Percentiles rank a stretch among this genome's conserved stretches.
Evolutionary conservation across 1,140 invertebrate species (phyloP).

Genomic region (Drosophila elegans): DNA sequence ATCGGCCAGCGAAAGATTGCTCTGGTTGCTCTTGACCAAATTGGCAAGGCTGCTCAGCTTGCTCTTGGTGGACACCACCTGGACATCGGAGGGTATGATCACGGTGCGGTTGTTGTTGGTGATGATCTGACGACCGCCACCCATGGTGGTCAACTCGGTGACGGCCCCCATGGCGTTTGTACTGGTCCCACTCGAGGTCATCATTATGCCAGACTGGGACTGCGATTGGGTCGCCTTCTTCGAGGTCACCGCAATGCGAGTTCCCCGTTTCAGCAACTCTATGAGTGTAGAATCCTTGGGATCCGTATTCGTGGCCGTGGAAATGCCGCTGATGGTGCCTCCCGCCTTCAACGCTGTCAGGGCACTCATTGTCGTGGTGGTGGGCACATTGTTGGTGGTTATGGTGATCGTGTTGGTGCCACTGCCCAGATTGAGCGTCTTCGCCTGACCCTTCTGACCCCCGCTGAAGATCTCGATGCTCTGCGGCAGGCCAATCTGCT

Average conservation of each 20-base stretch:
- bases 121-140: constrained; percentile 69
- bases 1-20: constrained; percentile 63
- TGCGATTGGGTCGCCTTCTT: constrained; percentile 62
- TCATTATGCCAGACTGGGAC: constrained; percentile 42
- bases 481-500: constrained; percentile 78
- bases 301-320: constrained; percentile 61
- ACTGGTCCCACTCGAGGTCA: constrained; percentile 31
- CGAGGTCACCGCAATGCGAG: constrained; percentile 89
- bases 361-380: constrained; percentile 72
- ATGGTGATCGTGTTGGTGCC: constrained; percentile 75
- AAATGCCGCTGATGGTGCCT: constrained; percentile 41
- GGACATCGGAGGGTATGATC: constrained; percentile 81
- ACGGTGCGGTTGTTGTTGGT: constrained; percentile 80
- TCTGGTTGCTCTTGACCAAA: constrained; percentile 25
- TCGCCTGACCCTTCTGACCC: constrained; percentile 54
- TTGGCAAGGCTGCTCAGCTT: constrained; percentile 48
- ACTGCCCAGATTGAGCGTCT: constrained; percentile 61
- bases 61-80: constrained; percentile 73
- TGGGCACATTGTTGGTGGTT: constrained; percentile 75
- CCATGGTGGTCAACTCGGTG: constrained; percentile 51
- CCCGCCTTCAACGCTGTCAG: constrained; percentile 64
- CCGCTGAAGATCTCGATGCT: constrained; percentile 82
- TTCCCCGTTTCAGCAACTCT: constrained; percentile 88
- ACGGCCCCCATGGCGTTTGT: constrained; percentile 16
- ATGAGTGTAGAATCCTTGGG: constrained; percentile 87